phyloP scores from a whole-genome alignment of 2,797 vertebrate species.

The Brachyalestes nurse region DNA sequence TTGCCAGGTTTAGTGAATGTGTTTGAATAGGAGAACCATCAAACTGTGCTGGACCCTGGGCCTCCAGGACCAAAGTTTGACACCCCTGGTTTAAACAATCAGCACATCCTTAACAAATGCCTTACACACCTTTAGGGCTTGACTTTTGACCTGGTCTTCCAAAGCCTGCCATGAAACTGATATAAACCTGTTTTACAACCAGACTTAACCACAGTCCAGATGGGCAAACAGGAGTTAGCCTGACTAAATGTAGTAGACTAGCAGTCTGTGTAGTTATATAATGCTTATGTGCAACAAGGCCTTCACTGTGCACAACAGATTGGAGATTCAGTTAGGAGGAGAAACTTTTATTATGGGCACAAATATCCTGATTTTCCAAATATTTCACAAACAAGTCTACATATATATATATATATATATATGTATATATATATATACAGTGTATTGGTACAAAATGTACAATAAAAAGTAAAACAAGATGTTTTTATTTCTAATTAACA shows the following conservation, averaged over 20 bases:
- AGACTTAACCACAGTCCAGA: not conserved
- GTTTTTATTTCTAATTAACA: slow-evolving; percentile 82
- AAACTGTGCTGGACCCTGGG: too few species aligned
- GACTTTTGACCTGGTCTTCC: slow-evolving; percentile 1
- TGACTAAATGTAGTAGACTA: not conserved
- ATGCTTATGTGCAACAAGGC: not conserved
- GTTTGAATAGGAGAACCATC: too few species aligned
- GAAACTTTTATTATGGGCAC: slow-evolving; percentile 42
- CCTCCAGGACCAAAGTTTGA: too few species aligned
- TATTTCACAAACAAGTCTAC: slow-evolving; percentile 37
- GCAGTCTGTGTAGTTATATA: not conserved
- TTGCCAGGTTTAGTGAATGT: too few species aligned
- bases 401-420: not conserved
- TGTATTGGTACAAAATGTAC: slow-evolving; percentile 47
- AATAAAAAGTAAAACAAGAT: slow-evolving; percentile 69
- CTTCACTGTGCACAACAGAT: not conserved
- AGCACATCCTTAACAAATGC: too few species aligned
- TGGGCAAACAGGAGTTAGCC: not conserved
- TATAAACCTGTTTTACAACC: not conserved
- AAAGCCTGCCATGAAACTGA: slow-evolving; percentile 1
- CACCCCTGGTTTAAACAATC: too few species aligned
- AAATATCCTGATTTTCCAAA: slow-evolving; percentile 17
- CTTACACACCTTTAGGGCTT: not conserved
- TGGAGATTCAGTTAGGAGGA: slow-evolving; percentile 7
- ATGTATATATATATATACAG: slow-evolving; percentile 26